Conservation (phyloP, 2,888 invertebrate species). For the Stenichneumon culpator region DNA sequence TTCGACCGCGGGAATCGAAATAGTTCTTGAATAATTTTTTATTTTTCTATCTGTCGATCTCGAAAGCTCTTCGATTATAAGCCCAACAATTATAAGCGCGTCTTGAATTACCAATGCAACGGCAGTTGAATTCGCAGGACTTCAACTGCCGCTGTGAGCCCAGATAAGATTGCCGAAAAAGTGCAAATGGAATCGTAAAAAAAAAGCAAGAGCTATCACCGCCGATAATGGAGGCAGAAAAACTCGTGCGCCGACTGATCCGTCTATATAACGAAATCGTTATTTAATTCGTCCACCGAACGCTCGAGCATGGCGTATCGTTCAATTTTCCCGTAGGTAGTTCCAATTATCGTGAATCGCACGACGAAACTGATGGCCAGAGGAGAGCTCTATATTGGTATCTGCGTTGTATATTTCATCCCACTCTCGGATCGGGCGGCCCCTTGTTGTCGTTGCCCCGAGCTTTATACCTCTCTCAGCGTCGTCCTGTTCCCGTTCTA, state of each 20-base stretch:
- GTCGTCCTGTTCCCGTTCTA: not conserved
- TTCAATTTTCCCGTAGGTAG: conserved; percentile 49
- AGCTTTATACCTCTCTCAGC: conserved; percentile 50
- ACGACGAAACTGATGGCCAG: conserved; percentile 35
- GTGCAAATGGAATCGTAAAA: not conserved
- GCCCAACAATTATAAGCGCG: no score
- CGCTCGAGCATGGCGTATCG: conserved; percentile 21
- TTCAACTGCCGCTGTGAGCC: no score
- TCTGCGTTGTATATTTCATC: conserved; percentile 25
- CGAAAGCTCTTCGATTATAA: no score
- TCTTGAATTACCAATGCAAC: no score
- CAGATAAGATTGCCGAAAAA: not conserved
- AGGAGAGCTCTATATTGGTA: not conserved
- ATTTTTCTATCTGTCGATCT: no score
- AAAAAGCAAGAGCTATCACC: not conserved
- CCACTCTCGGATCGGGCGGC: conserved; percentile 16
- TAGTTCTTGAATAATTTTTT: not conserved
- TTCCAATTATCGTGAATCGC: conserved; percentile 60
- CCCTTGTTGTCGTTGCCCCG: conserved; percentile 54
- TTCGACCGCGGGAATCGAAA: not conserved
- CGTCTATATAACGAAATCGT: conserved; percentile 37
- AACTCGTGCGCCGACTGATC: conserved; percentile 1
- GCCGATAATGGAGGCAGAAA: not conserved
- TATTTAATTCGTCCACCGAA: conserved; percentile 45
- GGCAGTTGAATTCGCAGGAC: no score